A percentile compares a stretch with the other conserved stretches of the same genome.
Conservation (phyloP, 1,140 invertebrate genomes). For the Drosophila ambigua region DNA sequence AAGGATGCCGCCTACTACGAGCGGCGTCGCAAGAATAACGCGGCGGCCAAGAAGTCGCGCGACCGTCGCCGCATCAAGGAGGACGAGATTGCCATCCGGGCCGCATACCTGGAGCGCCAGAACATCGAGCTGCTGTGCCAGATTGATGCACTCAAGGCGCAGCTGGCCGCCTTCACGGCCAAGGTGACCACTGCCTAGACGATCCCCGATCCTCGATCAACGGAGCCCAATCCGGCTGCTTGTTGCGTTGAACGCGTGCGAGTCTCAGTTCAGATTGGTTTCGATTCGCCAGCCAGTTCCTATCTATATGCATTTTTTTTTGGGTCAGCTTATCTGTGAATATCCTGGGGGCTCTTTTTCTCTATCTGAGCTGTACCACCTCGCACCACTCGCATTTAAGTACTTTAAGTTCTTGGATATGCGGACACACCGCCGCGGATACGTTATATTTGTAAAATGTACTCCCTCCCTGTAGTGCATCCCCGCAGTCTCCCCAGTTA, state of each 20-base stretch:
- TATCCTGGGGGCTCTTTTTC: conserved; percentile 25
- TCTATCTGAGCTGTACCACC: no score
- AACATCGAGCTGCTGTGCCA: conserved; percentile 81
- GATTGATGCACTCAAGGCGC: conserved; percentile 77
- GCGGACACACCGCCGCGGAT: conserved; percentile 17
- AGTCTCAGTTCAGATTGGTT: conserved; percentile 34
- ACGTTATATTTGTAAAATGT: conserved; percentile 60
- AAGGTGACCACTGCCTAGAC: conserved; percentile 55
- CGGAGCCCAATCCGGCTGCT: conserved; percentile 32
- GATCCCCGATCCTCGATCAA: conserved; percentile 12
- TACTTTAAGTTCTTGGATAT: conserved; percentile 59
- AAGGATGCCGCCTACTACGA: conserved; percentile 95
- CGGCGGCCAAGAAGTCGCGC: conserved; percentile 96
- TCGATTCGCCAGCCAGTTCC: conserved; percentile 38
- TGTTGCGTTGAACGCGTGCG: conserved; percentile 72
- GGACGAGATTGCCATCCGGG: conserved; percentile 95
- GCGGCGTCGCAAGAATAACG: conserved; percentile 95
- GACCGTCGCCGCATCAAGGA: conserved; percentile 95
- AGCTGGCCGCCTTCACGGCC: conserved; percentile 72
- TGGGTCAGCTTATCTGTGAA: conserved; percentile 55
- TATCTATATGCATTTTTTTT: conserved; percentile 50
- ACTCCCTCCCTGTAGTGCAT: conserved; percentile 39
- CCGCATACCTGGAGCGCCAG: conserved; percentile 93
- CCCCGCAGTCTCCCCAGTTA: conserved; percentile 65
- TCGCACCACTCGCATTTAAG: conserved; percentile 39